phyloP scores from a whole-genome alignment of 1,140 invertebrate genomes.

The Diorhabda carinulata region DNA sequence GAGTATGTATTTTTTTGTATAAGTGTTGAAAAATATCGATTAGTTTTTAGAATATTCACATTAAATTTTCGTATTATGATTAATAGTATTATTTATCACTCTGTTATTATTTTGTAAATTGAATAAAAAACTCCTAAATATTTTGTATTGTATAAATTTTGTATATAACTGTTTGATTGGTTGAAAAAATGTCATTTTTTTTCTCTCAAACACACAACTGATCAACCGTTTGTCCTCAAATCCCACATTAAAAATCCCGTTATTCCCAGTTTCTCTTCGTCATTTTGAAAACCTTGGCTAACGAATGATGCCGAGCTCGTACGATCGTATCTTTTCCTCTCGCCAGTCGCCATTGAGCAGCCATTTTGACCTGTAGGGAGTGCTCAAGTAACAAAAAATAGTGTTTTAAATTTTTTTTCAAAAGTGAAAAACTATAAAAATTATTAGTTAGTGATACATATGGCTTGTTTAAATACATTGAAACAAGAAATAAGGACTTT shows the following conservation, averaged over 20 bases:
- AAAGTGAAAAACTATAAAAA: slow-evolving; percentile 29
- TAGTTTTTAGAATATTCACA: too few relatives aligned
- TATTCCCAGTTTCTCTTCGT: slow-evolving; percentile 4
- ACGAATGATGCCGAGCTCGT: slow-evolving; percentile 11
- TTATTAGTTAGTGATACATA: slow-evolving; percentile 50
- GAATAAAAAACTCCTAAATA: too few relatives aligned
- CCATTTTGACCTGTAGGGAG: slow-evolving; percentile 41
- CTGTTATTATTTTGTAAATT: too few relatives aligned
- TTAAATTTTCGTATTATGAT: too few relatives aligned
- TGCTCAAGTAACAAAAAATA: slow-evolving; percentile 33
- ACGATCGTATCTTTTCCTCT: slow-evolving; percentile 24
- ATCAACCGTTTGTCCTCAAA: slow-evolving; percentile 4
- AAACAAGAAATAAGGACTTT: slow-evolving; percentile 97
- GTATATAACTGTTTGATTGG: too few relatives aligned
- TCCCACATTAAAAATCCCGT: slow-evolving; percentile 16
- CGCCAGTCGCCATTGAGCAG: slow-evolving; percentile 23
- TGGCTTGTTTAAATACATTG: slow-evolving; percentile 96
- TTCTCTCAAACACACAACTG: too few relatives aligned
- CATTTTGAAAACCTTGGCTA: slow-evolving; percentile 14
- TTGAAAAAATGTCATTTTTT: too few relatives aligned
- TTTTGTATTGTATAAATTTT: too few relatives aligned
- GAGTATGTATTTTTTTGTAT: too few relatives aligned
- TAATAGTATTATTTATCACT: too few relatives aligned
- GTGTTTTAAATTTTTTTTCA: slow-evolving; percentile 29
- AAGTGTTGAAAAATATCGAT: too few relatives aligned